Base-by-base conservation (phyloP, 53 echinoderm and acorn worm species). In the Stichopus horrens region DNA sequence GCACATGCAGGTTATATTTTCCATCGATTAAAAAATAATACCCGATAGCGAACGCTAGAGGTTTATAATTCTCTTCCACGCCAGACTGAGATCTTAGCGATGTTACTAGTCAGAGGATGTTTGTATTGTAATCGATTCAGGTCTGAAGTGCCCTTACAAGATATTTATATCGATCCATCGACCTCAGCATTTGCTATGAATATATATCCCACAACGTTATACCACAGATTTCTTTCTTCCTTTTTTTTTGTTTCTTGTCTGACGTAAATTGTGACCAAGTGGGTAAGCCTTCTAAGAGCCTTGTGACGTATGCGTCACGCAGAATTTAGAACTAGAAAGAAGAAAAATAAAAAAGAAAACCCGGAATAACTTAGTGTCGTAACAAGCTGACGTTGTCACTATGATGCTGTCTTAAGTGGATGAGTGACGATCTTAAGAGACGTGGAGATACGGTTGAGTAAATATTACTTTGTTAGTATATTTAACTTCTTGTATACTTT, bases 121-220 rank as follows among this genome's bases (percentile, higher is more conserved):
- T 71, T 71, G n/a, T 71, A 20, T 71, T 81, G 81, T 56, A 57
- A 81, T 81, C 55, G 81, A 81, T 81, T 54, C 21, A 56, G 9
- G 0, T 81, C 57, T 81, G 16, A 8, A 81, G 81, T 81, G 23
- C 58, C 56, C 81, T 81, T 81, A 81, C 58, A 81, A 21, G 81
- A 58, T 57, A 81, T 57, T 37, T 37, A 56, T 81, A 81, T 81
- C 57, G 81, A 81, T 81, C 81, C 57, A 57, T 81, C 81, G 81
- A 81, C 81, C 81, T 81, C 57, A 55, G 58, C 21, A 81, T 22
- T 52, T 56, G 81, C 81, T 22, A 58, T 21, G 81, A 21, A 81
- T 81, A 57, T 56, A 81, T 81, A 81, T 13, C 81, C 81, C 81
- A 58, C 57, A 81, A 81, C 20, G 55, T 58, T 81, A 2, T 37